These are phyloP conservation scores for Eucidaris tribuloides DNA, from an alignment of 35 echinoderm and acorn worm species.

Conservation along the genomic window DNA sequence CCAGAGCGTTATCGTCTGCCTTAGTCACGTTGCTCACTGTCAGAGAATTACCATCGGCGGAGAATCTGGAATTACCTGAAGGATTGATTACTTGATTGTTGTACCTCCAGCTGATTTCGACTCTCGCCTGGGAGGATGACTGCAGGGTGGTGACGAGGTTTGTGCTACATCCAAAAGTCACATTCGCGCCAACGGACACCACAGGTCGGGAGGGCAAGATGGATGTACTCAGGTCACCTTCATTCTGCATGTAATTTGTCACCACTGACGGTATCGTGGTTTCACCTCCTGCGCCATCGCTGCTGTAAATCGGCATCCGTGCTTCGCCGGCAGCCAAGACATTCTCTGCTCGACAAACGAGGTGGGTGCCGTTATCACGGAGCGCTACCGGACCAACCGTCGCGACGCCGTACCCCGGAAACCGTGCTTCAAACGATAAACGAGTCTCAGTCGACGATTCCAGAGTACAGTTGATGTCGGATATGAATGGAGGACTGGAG, in stretches of 20 bases:
- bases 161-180: neutral
- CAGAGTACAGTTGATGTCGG: neutral
- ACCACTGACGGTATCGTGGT: neutral
- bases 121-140: neutral
- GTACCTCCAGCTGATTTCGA: neutral
- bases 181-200: neutral
- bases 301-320: conserved; percentile 6
- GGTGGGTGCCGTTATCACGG: neutral
- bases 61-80: neutral
- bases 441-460: neutral
- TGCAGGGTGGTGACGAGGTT: neutral
- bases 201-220: neutral
- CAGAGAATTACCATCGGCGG: neutral
- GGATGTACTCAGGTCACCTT: neutral
- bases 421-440: neutral
- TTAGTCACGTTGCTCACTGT: neutral
- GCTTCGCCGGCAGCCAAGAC: neutral
- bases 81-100: neutral
- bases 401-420: conserved; percentile 4
- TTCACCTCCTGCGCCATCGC: neutral
- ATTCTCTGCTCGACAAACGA: neutral
- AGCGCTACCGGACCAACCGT: neutral
- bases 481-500: neutral
- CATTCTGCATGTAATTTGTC: conserved; percentile 5
- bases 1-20: neutral